Evolutionary conservation across 2,888 invertebrate species (phyloP).

Genomic region (Parapristionchus giblindavisi): DNA sequence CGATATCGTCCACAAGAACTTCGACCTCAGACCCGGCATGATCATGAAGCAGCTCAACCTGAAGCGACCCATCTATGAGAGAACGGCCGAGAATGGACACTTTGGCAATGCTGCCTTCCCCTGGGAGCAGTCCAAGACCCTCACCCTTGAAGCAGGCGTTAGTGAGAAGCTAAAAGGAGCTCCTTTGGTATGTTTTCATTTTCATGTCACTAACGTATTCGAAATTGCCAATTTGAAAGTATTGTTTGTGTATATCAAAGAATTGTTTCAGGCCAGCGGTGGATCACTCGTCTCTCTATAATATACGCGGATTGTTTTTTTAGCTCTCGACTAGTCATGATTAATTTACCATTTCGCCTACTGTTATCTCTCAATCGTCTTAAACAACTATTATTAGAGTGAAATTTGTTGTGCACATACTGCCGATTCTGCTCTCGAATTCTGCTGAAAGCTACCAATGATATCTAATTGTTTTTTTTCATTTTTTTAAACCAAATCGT

Average conservation of each 20-base stretch:
- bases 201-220: neutral
- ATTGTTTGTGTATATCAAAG: neutral
- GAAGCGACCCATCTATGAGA: constrained; percentile 55
- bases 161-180: neutral
- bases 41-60: constrained; percentile 80
- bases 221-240: neutral
- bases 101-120: constrained; percentile 71
- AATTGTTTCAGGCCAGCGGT: neutral
- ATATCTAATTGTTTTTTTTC: too few relatives aligned
- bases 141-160: constrained; percentile 68
- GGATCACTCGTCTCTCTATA: neutral
- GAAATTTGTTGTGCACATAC: too few relatives aligned
- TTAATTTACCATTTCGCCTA: too few relatives aligned
- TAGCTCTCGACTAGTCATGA: too few relatives aligned
- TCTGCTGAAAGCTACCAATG: too few relatives aligned
- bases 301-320: too few relatives aligned
- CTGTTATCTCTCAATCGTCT: too few relatives aligned
- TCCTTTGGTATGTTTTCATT: neutral
- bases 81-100: constrained; percentile 59
- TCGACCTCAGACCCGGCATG: constrained; percentile 93
- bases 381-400: too few relatives aligned
- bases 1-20: constrained; percentile 88
- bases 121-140: constrained; percentile 92
- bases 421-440: too few relatives aligned
- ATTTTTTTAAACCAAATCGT: too few relatives aligned